Conservation (phyloP, 2,113 vertebrate genomes). For the Petrocephalus microphthalmus region DNA sequence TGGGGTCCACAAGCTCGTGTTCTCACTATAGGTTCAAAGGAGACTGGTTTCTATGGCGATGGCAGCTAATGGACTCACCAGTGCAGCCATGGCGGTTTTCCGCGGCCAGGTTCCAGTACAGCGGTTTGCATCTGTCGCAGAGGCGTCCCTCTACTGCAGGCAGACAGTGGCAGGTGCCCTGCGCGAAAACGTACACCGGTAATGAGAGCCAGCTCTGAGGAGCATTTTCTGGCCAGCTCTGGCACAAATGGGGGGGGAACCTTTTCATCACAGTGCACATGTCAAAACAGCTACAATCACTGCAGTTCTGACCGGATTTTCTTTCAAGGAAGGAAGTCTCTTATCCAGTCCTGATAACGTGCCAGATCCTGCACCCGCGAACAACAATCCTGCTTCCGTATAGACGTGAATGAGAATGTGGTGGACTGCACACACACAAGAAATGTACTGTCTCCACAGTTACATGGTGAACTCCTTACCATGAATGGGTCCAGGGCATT, state of each 20-base stretch:
- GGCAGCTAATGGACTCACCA: constrained; percentile 52
- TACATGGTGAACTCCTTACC: constrained; percentile 57
- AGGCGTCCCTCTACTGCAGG: constrained; percentile 64
- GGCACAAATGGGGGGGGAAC: not conserved
- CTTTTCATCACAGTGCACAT: not conserved
- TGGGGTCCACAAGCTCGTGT: not conserved
- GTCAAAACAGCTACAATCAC: not conserved
- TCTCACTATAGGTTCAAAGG: not conserved
- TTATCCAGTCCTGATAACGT: constrained; percentile 44
- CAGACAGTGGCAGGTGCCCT: constrained; percentile 78
- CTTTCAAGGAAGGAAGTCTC: constrained; percentile 43
- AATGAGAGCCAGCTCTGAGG: not conserved
- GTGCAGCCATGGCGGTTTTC: constrained; percentile 71
- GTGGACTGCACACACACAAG: constrained; percentile 25
- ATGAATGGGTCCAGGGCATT: constrained; percentile 38
- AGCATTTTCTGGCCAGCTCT: no score
- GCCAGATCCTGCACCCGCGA: not conserved
- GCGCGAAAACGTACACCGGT: constrained; percentile 35
- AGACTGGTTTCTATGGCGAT: not conserved
- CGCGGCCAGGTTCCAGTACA: constrained; percentile 79
- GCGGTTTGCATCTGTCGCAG: constrained; percentile 77
- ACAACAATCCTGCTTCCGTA: constrained; percentile 30
- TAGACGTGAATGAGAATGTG: constrained; percentile 14
- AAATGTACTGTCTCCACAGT: not conserved
- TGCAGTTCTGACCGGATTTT: constrained; percentile 10